Evolutionary conservation across 2,888 invertebrate species (phyloP), one percentile per base, ranked within the genome.

Genomic region (Therioaphis trifolii): DNA sequence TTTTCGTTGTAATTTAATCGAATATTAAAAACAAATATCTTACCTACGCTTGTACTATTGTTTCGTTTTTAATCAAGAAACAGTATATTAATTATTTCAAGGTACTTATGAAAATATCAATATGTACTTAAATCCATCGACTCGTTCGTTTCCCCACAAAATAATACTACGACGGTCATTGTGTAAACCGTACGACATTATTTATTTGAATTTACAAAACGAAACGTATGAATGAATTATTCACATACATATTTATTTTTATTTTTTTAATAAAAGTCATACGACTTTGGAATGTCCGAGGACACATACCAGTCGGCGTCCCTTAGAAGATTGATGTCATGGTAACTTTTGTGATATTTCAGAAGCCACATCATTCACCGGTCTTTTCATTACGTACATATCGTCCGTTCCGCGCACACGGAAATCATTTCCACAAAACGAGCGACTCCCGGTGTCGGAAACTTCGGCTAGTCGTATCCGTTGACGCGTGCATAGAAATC

Each of bases 331-430:
- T 80, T 80, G 35, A 80, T 80, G 61, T 35, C 49, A 2, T 11
- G 24, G 35, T 5, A 11, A 72, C 80, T 71, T 80, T 72, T 61
- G 72, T 61, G 49, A 80, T 72, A 72, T 72, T 35, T 29, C 21
- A 35, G 21, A 15, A 35, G 21, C 52, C 61, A 5, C 61, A 55
- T 78, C 35, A 40, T 68, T 78, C 68, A 68, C 49, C 35, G 52
- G 79, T 58, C 35, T 40, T 68, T 78, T 68, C 40, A 55, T 55
- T 29, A 4, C 52, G 46, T 18, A 61, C 27, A n/a, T 55, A 52
- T 21, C 35, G 58, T 11, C 2, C 12, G 21, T 58, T 11, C 58
- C 4, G 1, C 58, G 21, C 35, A 55, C 35, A 52, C 43, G 43
- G 52, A 52, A 0, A 52, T 72, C 21, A n/a, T 72, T 55, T 21